These are phyloP conservation scores for Mesitornis unicolor DNA, from an alignment of 2,113 vertebrate species.

Conservation along the genomic window DNA sequence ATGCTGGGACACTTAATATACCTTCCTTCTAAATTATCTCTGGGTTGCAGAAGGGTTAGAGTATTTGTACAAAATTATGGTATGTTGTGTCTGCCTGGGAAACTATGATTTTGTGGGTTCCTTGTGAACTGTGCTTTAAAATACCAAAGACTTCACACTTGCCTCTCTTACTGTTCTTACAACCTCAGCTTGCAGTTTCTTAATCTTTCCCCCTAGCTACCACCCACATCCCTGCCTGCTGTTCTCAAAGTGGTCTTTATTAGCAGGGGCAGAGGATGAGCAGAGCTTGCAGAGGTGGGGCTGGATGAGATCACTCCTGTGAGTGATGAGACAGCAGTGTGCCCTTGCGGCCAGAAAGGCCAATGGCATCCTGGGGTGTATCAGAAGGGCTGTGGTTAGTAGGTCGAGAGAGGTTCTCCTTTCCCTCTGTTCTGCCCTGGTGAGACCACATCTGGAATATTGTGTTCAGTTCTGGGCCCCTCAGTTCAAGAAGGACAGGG, in stretches of 20 bases:
- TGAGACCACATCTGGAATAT: no score
- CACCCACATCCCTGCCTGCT: background rate
- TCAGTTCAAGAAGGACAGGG: no score
- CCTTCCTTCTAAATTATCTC: slow-evolving; percentile 12
- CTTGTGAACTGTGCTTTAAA: background rate
- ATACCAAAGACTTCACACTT: background rate
- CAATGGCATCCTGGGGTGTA: no score
- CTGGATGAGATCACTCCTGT: background rate
- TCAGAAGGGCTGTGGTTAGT: no score
- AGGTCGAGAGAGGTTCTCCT: no score
- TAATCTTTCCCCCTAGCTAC: background rate
- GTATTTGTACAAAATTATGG: background rate
- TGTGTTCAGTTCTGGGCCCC: no score
- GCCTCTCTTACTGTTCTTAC: background rate
- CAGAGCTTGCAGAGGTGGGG: background rate
- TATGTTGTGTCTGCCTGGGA: background rate
- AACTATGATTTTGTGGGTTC: background rate
- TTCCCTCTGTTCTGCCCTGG: no score
- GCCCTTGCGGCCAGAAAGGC: no score
- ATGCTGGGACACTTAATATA: background rate
- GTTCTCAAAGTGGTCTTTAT: background rate
- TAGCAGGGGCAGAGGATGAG: background rate
- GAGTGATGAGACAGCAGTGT: no score
- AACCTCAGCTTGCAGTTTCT: background rate
- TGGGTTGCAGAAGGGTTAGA: background rate